Evolutionary conservation across 2,888 invertebrate genomes (phyloP).

Genomic region (Acleris literana): DNA sequence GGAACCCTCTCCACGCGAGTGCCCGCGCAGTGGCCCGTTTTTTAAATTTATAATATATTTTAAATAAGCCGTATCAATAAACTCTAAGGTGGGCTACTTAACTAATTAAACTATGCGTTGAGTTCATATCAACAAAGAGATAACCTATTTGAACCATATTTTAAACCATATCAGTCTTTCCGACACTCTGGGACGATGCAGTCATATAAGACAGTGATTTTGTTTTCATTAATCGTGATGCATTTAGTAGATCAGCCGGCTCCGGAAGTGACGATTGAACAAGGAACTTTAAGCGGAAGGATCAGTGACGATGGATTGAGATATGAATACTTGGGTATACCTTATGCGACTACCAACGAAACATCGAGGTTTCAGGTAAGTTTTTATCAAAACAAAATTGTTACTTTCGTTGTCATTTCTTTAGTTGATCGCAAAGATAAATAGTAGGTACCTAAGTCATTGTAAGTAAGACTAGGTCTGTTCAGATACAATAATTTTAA

Average conservation of each 20-base stretch:
- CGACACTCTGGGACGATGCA: slow-evolving; percentile 47
- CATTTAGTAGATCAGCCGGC: slow-evolving; percentile 74
- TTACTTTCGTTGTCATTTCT: too few relatives aligned
- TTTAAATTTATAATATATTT: too few relatives aligned
- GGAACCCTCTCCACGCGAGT: too few relatives aligned
- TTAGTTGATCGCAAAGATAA: too few relatives aligned
- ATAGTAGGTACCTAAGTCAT: too few relatives aligned
- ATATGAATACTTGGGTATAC: slow-evolving; percentile 74
- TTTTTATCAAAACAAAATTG: not conserved
- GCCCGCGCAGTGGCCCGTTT: too few relatives aligned
- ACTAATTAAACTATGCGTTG: not conserved
- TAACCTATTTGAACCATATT: slow-evolving; percentile 5
- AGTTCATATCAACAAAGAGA: not conserved
- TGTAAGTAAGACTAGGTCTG: too few relatives aligned
- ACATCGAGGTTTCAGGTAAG: slow-evolving; percentile 55
- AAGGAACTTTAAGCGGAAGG: slow-evolving; percentile 71
- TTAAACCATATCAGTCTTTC: slow-evolving; percentile 1
- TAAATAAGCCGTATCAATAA: too few relatives aligned
- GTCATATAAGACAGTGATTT: slow-evolving; percentile 57
- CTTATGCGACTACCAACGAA: slow-evolving; percentile 66
- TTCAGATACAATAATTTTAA: too few relatives aligned
- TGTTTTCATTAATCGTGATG: slow-evolving; percentile 67
- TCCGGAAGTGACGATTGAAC: slow-evolving; percentile 66
- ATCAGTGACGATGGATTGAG: slow-evolving; percentile 65
- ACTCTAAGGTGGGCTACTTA: not conserved